Conservation (phyloP, 1,140 invertebrate genomes). For the Drosophila littoralis region DNA sequence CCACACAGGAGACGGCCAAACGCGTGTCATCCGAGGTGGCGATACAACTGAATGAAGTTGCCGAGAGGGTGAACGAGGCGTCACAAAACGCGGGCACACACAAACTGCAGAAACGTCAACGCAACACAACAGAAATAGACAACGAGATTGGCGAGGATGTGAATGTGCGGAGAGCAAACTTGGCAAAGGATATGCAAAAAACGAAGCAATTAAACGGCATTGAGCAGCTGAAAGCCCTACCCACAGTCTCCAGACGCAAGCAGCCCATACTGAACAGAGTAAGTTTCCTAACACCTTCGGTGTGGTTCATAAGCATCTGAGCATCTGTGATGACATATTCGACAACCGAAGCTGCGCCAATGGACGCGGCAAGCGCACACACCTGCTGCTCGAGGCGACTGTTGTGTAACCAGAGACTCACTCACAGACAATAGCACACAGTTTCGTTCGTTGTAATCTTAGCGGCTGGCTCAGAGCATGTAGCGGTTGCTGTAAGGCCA, state of each 20-base stretch:
- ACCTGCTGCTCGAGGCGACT: slow-evolving; percentile 47
- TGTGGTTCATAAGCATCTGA: neutral
- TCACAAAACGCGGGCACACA: slow-evolving; percentile 37
- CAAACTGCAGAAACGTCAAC: slow-evolving; percentile 53
- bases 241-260: slow-evolving; percentile 87
- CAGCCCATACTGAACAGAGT: slow-evolving; percentile 87
- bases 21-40: slow-evolving; percentile 36
- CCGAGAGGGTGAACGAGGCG: slow-evolving; percentile 44
- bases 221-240: slow-evolving; percentile 87
- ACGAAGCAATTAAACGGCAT: slow-evolving; percentile 88
- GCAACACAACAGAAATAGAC: slow-evolving; percentile 84
- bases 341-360: slow-evolving; percentile 69
- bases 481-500: slow-evolving; percentile 79
- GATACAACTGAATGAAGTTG: slow-evolving; percentile 36
- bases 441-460: slow-evolving; percentile 84
- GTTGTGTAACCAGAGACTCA: slow-evolving; percentile 42
- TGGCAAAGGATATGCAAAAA: slow-evolving; percentile 87
- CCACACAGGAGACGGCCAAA: neutral
- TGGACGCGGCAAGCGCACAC: slow-evolving; percentile 13
- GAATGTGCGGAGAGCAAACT: slow-evolving; percentile 75
- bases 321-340: slow-evolving; percentile 72
- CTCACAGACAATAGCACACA: slow-evolving; percentile 43
- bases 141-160: slow-evolving; percentile 84
- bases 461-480: slow-evolving; percentile 54
- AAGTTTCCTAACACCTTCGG: slow-evolving; percentile 40